Evolutionary conservation across 2,888 invertebrate species (phyloP).

Genomic region (Pycnomerus fuliginosus): DNA sequence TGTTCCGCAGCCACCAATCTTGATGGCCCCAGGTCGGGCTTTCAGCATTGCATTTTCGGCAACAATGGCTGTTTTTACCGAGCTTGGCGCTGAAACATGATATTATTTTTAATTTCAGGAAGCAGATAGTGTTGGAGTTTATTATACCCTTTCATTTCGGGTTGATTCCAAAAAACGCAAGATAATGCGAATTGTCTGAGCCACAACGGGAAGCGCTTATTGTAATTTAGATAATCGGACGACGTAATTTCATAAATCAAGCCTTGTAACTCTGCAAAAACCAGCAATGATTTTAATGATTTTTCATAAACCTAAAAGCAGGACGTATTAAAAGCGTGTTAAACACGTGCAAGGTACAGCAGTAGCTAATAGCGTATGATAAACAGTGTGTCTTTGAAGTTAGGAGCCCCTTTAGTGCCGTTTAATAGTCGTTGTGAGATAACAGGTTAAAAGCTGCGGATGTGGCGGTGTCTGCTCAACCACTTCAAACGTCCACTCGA

Average conservation of each 20-base stretch:
- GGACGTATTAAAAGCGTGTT: conserved; percentile 18
- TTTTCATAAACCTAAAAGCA: too few species aligned
- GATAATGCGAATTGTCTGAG: conserved; percentile 35
- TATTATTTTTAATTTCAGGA: conserved; percentile 44
- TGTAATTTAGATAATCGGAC: conserved; percentile 40
- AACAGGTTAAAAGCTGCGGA: conserved; percentile 41
- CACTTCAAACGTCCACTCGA: conserved; percentile 32
- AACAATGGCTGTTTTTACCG: conserved; percentile 14
- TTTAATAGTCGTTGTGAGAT: conserved; percentile 36
- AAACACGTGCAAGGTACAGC: conserved; percentile 23
- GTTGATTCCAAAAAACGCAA: conserved; percentile 37
- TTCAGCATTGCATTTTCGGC: too few species aligned
- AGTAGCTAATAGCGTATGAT: conserved; percentile 21
- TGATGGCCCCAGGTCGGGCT: too few species aligned
- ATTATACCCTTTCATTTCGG: conserved; percentile 37
- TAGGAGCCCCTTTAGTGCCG: conserved; percentile 34
- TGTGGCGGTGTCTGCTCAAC: conserved; percentile 37
- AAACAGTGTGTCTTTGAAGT: conserved; percentile 27
- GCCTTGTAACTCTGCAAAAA: too few species aligned
- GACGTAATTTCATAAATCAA: conserved; percentile 38
- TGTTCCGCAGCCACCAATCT: too few species aligned
- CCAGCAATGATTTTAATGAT: too few species aligned
- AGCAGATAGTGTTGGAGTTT: conserved; percentile 36
- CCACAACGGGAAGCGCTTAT: conserved; percentile 37
- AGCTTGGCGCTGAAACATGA: conserved; percentile 31